Evolutionary conservation across 53 echinoderm and acorn worm genomes (phyloP).

Genomic region (Apostichopus leukothele): DNA sequence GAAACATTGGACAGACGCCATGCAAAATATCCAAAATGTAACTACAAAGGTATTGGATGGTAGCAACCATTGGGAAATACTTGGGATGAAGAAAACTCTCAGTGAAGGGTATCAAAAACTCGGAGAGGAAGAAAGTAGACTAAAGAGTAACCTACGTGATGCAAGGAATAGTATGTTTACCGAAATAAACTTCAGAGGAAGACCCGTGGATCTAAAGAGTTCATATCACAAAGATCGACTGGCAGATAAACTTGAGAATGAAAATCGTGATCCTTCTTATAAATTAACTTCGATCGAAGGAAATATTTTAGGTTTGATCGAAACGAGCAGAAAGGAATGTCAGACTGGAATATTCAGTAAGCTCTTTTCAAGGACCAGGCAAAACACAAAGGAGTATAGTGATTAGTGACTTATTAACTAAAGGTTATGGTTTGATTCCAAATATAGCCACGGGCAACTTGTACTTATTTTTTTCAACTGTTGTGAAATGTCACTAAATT

Average conservation of each 20-base stretch:
- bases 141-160: not conserved
- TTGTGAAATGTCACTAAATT: too few species aligned
- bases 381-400: too few species aligned
- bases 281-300: not conserved
- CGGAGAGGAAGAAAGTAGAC: too few species aligned
- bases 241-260: too few species aligned
- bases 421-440: too few species aligned
- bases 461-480: too few species aligned
- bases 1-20: not conserved
- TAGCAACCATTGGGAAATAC: conserved; percentile 3
- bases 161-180: not conserved
- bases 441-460: too few species aligned
- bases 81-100: not conserved
- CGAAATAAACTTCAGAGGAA: not conserved
- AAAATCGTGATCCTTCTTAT: not conserved
- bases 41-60: not conserved
- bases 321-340: not conserved
- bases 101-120: not conserved
- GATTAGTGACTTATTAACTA: too few species aligned
- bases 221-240: too few species aligned
- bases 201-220: not conserved
- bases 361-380: not conserved
- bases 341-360: not conserved
- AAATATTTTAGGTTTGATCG: not conserved
- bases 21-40: not conserved